Percentiles rank a stretch among this genome's conserved stretches.
Evolutionary conservation across 2,888 invertebrate species (phyloP).

Genomic region (Protophormia terraenovae): DNA sequence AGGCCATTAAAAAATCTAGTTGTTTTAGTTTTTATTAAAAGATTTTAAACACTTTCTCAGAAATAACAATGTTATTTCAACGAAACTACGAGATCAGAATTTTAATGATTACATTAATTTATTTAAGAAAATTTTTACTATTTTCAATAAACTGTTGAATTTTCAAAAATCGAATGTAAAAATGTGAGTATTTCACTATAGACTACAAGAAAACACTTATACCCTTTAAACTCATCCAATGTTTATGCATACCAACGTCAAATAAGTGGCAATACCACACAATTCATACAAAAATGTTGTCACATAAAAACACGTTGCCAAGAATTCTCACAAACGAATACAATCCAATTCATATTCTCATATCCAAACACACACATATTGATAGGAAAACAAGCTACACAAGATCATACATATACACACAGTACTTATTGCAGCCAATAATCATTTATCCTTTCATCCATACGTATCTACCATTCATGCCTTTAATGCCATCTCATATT

Average conservation of each 20-base stretch:
- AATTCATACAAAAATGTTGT: conserved; percentile 20
- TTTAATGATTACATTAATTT: not conserved
- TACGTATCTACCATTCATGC: conserved; percentile 4
- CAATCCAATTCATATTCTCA: not conserved
- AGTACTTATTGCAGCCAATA: conserved; percentile 54
- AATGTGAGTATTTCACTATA: not conserved
- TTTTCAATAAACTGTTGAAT: not conserved
- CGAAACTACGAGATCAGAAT: no score
- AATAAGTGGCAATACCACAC: conserved; percentile 34
- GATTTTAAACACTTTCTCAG: no score
- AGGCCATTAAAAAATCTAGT: no score
- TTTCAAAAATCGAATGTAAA: not conserved
- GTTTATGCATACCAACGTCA: not conserved
- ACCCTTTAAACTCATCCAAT: not conserved
- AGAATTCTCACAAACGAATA: not conserved
- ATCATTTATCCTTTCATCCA: conserved; percentile 52
- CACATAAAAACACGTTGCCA: conserved; percentile 28
- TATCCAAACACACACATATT: not conserved
- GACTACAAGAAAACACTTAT: not conserved
- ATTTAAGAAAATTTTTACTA: not conserved
- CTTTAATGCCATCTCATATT: conserved; percentile 31
- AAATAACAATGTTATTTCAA: no score
- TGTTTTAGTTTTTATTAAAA: no score
- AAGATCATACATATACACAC: not conserved
- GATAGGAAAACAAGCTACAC: not conserved